phyloP scores from a whole-genome alignment of 2,797 vertebrate species.

The Psittacula derbiana region DNA sequence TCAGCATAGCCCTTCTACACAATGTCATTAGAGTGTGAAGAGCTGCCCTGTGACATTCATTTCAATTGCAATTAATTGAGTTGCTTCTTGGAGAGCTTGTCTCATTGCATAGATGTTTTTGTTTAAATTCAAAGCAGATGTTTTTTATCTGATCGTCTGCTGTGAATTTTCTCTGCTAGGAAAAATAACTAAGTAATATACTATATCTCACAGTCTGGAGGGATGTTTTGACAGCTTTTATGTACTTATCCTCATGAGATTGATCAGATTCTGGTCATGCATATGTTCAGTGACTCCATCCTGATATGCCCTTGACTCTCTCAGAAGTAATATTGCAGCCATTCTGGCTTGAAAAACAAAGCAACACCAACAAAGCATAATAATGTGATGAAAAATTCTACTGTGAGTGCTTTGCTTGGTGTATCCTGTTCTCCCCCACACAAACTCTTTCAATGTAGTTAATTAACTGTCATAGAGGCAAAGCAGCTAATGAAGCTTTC shows the following conservation, averaged over 20 bases:
- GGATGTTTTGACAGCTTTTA: neutral
- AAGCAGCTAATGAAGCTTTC: slow-evolving; percentile 9
- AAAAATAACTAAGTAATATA: neutral
- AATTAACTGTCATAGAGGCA: neutral
- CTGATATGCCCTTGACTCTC: neutral
- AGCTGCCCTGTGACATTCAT: neutral
- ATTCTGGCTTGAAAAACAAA: neutral
- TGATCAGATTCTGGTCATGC: neutral
- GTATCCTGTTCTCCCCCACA: neutral
- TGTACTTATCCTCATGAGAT: neutral
- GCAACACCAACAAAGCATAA: neutral
- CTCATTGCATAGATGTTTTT: neutral
- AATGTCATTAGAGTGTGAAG: neutral
- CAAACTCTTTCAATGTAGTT: neutral
- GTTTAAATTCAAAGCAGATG: neutral
- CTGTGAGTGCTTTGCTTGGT: neutral
- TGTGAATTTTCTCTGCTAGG: neutral
- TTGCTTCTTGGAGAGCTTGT: neutral
- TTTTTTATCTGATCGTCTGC: neutral
- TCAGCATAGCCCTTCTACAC: neutral
- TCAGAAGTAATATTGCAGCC: neutral
- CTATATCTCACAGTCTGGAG: neutral
- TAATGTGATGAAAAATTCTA: neutral
- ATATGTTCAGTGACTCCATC: neutral
- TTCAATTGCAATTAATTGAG: neutral